Evolutionary conservation across 1,140 invertebrate species (phyloP).

Genomic region (Bombus impatiens): DNA sequence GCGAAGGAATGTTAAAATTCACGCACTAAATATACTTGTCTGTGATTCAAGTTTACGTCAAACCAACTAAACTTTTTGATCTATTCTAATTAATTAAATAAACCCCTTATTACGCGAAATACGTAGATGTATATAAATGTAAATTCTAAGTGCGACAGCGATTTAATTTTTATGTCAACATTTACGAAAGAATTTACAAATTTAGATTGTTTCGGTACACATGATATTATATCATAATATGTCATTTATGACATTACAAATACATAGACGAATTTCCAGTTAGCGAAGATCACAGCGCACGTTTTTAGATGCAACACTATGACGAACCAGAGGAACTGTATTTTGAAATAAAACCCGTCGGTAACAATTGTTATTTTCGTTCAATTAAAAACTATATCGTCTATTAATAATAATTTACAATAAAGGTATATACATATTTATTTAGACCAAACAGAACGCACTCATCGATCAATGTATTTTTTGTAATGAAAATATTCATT

Average conservation of each 20-base stretch:
- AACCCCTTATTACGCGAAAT: background rate
- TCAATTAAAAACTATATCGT: background rate
- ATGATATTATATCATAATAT: background rate
- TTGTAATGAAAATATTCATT: background rate
- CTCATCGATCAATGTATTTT: background rate
- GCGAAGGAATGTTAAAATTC: slow-evolving; percentile 48
- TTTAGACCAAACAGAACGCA: no score
- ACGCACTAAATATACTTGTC: no score
- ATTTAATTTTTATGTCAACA: background rate
- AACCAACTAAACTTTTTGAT: background rate
- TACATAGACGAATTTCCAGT: no score
- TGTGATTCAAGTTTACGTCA: background rate
- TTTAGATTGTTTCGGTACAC: background rate
- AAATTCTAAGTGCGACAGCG: background rate
- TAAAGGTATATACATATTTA: background rate
- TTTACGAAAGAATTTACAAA: background rate
- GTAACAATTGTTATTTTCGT: background rate
- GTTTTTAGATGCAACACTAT: background rate
- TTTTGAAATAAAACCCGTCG: background rate
- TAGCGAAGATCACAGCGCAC: no score
- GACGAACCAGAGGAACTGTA: background rate
- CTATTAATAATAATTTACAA: background rate
- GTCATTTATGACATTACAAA: no score
- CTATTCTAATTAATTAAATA: background rate
- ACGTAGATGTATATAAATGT: background rate